Conservation (phyloP, 2,797 vertebrate species). For the Heterohyrax brucei region DNA sequence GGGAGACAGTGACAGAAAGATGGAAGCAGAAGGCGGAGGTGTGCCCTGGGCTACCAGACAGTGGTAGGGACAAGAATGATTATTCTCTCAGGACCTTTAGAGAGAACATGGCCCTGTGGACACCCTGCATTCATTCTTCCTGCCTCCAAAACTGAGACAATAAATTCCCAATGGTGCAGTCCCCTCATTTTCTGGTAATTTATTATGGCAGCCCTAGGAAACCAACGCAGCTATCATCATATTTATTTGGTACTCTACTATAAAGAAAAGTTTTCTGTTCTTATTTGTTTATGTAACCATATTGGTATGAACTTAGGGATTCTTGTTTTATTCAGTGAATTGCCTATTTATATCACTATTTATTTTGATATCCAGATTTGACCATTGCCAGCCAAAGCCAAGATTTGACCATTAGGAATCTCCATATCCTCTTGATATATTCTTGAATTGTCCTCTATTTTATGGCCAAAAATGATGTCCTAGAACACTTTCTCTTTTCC, state of each 20-base stretch:
- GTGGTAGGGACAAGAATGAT: neutral
- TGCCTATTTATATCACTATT: neutral
- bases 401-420: neutral
- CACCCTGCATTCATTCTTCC: neutral
- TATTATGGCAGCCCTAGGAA: neutral
- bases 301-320: neutral
- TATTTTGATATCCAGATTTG: constrained; percentile 2
- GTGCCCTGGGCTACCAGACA: neutral
- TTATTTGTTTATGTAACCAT: neutral
- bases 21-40: neutral
- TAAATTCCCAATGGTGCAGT: neutral
- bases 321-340: constrained; percentile 34
- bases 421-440: neutral
- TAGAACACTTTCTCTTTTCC: neutral
- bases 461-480: neutral
- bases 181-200: neutral
- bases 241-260: neutral
- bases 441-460: neutral
- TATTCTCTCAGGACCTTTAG: neutral
- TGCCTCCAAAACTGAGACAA: neutral
- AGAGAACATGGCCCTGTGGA: neutral
- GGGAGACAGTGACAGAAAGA: neutral
- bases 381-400: neutral
- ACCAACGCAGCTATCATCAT: neutral
- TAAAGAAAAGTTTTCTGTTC: neutral